A percentile compares a stretch with the other conserved stretches of the same genome.
phyloP scores from a whole-genome alignment of 2,113 vertebrate genomes.

The Pterocles orientalis region DNA sequence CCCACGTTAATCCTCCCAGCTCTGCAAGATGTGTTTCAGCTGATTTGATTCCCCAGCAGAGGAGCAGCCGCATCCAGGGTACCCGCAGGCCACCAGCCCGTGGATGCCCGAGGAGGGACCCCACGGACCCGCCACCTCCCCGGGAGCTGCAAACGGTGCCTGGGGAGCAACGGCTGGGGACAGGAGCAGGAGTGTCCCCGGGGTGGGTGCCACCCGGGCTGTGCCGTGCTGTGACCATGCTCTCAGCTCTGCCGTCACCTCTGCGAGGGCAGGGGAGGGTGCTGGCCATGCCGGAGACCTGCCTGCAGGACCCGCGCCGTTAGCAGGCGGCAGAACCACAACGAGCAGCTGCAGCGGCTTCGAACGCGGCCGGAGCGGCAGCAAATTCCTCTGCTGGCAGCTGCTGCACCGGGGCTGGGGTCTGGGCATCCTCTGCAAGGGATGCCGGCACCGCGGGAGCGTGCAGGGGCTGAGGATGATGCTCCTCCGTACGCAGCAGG shows the following conservation, averaged over 20 bases:
- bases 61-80: not conserved
- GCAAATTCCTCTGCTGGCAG: not conserved
- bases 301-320: not conserved
- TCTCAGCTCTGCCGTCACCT: not conserved
- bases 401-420: not conserved
- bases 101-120: not conserved
- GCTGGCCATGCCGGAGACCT: rapidly evolving
- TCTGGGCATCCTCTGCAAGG: not conserved
- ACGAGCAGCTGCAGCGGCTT: not conserved
- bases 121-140: not conserved
- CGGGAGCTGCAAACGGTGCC: not conserved
- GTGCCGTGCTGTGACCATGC: no score
- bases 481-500: rapidly evolving
- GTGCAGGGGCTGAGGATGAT: rapidly evolving
- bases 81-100: rapidly evolving
- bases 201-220: no score
- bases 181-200: not conserved
- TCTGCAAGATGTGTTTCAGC: not conserved
- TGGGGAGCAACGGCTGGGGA: not conserved
- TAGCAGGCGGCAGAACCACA: not conserved
- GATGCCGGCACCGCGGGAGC: rapidly evolving
- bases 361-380: rapidly evolving
- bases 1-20: rapidly evolving
- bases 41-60: rapidly evolving
- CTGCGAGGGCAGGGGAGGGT: not conserved